Conservation (phyloP, 2,888 invertebrate genomes). For the Dynastes grantii region DNA sequence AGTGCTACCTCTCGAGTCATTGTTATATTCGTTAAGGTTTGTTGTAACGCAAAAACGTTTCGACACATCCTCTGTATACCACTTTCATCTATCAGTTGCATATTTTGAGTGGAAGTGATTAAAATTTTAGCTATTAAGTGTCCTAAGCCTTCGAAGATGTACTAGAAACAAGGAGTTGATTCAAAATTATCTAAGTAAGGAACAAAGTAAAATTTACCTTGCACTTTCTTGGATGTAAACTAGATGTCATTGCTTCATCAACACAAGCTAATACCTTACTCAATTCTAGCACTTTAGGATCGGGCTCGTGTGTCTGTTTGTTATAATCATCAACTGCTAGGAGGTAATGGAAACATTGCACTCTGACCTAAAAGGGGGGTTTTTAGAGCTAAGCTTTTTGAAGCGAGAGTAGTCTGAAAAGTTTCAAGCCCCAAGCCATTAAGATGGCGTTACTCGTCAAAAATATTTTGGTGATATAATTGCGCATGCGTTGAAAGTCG, state of each 20-base stretch:
- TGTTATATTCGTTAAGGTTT: slow-evolving; percentile 88
- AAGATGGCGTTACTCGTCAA: too few species aligned
- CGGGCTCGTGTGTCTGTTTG: slow-evolving; percentile 84
- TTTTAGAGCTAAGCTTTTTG: not conserved
- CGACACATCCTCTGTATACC: slow-evolving; percentile 90
- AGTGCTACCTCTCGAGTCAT: slow-evolving; percentile 86
- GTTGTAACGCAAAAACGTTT: slow-evolving; percentile 88
- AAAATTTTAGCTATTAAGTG: slow-evolving; percentile 84
- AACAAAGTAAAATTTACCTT: slow-evolving; percentile 72
- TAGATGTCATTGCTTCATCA: slow-evolving; percentile 83
- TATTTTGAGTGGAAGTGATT: slow-evolving; percentile 85
- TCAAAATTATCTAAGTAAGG: not conserved
- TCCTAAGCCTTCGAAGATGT: slow-evolving; percentile 92
- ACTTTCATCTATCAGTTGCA: slow-evolving; percentile 85
- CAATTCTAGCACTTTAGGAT: slow-evolving; percentile 83
- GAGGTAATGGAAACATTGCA: slow-evolving; percentile 96
- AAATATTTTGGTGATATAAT: too few species aligned
- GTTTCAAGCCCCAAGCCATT: too few species aligned
- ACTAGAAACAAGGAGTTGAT: slow-evolving; percentile 72
- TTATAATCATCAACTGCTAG: slow-evolving; percentile 72
- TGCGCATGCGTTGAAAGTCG: too few species aligned
- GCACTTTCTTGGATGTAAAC: slow-evolving; percentile 84
- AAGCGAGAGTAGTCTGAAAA: not conserved
- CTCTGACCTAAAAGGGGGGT: slow-evolving; percentile 77
- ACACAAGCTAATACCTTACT: slow-evolving; percentile 85